Base-by-base conservation (phyloP, 2,113 vertebrate species). In the Antechinus stuartii region DNA sequence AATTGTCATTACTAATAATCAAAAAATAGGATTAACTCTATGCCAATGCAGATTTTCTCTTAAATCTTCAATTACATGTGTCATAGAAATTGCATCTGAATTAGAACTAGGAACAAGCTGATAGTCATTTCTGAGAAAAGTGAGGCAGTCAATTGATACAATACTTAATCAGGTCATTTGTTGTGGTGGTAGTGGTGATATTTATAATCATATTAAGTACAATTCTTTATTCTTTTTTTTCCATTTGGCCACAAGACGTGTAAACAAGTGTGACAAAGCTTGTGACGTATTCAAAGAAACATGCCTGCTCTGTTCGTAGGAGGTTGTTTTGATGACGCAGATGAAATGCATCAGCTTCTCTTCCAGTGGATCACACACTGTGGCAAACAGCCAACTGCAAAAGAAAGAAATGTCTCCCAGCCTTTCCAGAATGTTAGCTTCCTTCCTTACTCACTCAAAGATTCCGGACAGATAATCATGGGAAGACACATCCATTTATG, bases 121-220 rank as follows among this genome's bases (percentile, higher is more conserved):
- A 95, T 25, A 24, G 89, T 90, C 5, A 5, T 3, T 16, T 42
- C 26, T 30, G 50, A 22, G 84, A 19, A 93, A 93, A 92, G 0
- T 52, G 57, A 90, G 61, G 23, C 25, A 55, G 26, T 3, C 52
- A 54, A 76, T 50, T 47, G 12, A 4, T 42, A 25, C 90, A 30
- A 53, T 8, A 46, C 26, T 49, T 84, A 90, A 30, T 93, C 57
- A 92, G 93, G 89, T 96, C 52, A 89, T 89, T 93, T 96, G 93
- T 90, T 91, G 54, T 94, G 93, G 96, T 93, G 92, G 94, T 14
- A 94, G 92, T 30, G 35, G 50, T 35, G 84, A 49, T 93, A 76
- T 97, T 96, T 97, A 96, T 95, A 96, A 97, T 92, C 92, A 95
- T 90, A 89, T 94, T 92, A 96, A 96, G 89, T 56, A 53, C 46